Evolutionary conservation across 2,888 invertebrate species (phyloP).

Genomic region (Calephelis perditalis): DNA sequence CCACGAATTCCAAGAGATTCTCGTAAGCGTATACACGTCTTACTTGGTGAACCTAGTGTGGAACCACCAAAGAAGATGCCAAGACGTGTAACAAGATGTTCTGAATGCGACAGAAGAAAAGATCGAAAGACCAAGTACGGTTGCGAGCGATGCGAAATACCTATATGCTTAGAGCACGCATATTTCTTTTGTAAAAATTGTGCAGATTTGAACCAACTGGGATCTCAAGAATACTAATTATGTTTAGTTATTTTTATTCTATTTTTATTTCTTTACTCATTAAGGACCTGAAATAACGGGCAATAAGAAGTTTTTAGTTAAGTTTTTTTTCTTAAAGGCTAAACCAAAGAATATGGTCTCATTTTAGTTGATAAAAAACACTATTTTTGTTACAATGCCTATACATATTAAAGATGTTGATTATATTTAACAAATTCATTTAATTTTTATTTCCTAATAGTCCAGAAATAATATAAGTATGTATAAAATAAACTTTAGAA

Average conservation of each 20-base stretch:
- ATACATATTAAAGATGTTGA: slow-evolving; percentile 8
- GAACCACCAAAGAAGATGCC: background rate
- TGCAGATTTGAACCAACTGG: slow-evolving; percentile 13
- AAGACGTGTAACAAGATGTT: slow-evolving; percentile 18
- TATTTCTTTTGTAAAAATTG: slow-evolving; percentile 13
- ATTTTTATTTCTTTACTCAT: slow-evolving; percentile 4
- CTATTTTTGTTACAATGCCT: slow-evolving; percentile 14
- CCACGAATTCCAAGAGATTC: slow-evolving; percentile 16
- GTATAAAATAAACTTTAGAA: background rate
- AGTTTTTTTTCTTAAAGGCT: slow-evolving; percentile 1
- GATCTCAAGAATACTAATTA: slow-evolving; percentile 12
- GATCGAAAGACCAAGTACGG: slow-evolving; percentile 15
- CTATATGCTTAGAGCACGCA: slow-evolving; percentile 17
- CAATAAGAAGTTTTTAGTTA: slow-evolving; percentile 2
- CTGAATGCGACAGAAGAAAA: slow-evolving; percentile 17
- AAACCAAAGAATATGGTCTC: slow-evolving; percentile 14
- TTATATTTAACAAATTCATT: slow-evolving; percentile 6
- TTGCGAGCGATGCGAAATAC: slow-evolving; percentile 16
- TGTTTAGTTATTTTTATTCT: slow-evolving; percentile 15
- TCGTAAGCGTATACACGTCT: slow-evolving; percentile 7
- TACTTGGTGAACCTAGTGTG: slow-evolving; percentile 3
- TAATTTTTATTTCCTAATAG: background rate
- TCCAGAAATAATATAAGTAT: background rate
- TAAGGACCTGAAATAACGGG: background rate
- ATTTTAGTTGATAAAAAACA: slow-evolving; percentile 10